Conservation (phyloP, 2,888 invertebrate genomes). For the Elaeidobius kamerunicus region DNA sequence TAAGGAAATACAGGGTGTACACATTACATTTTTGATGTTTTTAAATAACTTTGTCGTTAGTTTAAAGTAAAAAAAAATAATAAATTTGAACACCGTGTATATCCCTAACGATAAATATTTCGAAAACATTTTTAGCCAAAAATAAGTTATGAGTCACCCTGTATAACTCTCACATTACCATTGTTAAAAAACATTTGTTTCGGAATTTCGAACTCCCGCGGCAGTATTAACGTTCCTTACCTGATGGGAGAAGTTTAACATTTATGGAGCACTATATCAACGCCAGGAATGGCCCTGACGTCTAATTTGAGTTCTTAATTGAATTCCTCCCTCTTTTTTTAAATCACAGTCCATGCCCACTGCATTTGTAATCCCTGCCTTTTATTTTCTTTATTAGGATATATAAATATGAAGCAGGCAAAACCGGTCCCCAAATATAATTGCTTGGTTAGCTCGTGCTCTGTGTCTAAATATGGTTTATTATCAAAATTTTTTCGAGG, state of each 20-base stretch:
- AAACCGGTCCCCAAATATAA: conserved; percentile 39
- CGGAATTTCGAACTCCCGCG: no score
- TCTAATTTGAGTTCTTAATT: conserved; percentile 49
- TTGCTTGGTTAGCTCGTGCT: conserved; percentile 41
- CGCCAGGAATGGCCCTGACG: conserved; percentile 45
- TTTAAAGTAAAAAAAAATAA: no score
- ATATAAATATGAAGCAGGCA: conserved; percentile 46
- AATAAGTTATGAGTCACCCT: no score
- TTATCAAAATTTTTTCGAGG: conserved; percentile 17
- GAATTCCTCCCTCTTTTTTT: conserved; percentile 42
- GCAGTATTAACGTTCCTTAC: no score
- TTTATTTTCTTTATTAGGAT: conserved; percentile 47
- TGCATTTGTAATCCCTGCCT: conserved; percentile 45
- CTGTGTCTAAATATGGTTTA: conserved; percentile 37
- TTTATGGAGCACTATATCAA: conserved; percentile 41
- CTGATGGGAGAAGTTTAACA: conserved; percentile 19
- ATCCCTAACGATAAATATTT: no score
- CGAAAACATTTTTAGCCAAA: background rate
- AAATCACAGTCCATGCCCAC: conserved; percentile 38
- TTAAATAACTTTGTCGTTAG: no score
- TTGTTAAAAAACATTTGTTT: no score
- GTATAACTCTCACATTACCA: no score
- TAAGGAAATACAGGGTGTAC: no score
- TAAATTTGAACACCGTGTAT: no score
- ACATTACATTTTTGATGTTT: no score